Evolutionary conservation across 92 coral and sea anemone genomes (phyloP).

Genomic region (Epizoanthus rinbou): DNA sequence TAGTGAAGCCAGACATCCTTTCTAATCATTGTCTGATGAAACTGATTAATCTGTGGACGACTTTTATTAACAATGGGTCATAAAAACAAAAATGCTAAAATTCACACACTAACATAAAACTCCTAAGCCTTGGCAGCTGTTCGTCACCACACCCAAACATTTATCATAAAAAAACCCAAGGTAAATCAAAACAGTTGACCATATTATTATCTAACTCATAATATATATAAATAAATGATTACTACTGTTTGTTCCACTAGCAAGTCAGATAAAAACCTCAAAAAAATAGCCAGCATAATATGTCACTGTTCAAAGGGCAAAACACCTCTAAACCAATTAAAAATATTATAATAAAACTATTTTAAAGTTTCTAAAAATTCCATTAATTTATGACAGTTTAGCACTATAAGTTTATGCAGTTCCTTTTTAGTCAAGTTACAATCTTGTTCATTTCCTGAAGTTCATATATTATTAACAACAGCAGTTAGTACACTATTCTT

Average conservation of each 20-base stretch:
- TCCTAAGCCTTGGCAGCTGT: not conserved
- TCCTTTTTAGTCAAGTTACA: too few relatives aligned
- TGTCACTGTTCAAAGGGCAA: too few relatives aligned
- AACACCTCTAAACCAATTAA: too few relatives aligned
- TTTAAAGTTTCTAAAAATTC: too few relatives aligned
- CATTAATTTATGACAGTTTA: too few relatives aligned
- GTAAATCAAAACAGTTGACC: not conserved
- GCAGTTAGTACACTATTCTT: too few relatives aligned
- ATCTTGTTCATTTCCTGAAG: too few relatives aligned
- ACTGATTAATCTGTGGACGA: not conserved
- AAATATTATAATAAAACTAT: too few relatives aligned
- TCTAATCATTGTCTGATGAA: not conserved
- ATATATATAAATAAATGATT: not conserved
- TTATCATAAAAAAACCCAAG: not conserved
- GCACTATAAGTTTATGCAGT: too few relatives aligned
- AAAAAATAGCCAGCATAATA: not conserved
- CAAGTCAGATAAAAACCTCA: not conserved
- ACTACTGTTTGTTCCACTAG: not conserved
- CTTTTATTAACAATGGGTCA: not conserved
- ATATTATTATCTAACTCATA: not conserved
- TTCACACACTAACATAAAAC: not conserved
- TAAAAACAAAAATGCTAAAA: conserved; percentile 7
- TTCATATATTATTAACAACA: too few relatives aligned
- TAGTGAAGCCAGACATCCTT: conserved; percentile 8
- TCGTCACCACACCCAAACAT: conserved; percentile 13